phyloP scores from a whole-genome alignment of 2,888 invertebrate species.

The Melieria picta region DNA sequence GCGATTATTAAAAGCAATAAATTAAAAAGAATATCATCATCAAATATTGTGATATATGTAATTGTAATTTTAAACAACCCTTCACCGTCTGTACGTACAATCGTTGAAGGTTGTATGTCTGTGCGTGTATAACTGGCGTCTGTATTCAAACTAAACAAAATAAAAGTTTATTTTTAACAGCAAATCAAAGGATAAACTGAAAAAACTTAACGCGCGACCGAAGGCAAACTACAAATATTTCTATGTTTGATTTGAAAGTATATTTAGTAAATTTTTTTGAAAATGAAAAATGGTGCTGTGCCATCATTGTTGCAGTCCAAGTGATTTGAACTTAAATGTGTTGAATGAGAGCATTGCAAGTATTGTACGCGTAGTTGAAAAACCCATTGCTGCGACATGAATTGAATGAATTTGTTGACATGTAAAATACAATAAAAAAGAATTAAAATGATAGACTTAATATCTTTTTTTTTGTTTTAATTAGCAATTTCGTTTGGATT shows the following conservation, averaged over 20 bases:
- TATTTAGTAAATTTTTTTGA: too few relatives aligned
- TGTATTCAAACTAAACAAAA: too few relatives aligned
- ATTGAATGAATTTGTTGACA: slow-evolving; percentile 24
- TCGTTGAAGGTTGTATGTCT: too few relatives aligned
- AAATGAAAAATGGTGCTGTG: background rate
- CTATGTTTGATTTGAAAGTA: too few relatives aligned
- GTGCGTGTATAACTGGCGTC: too few relatives aligned
- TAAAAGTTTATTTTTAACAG: too few relatives aligned
- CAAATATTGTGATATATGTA: slow-evolving; percentile 45
- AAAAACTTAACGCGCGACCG: too few relatives aligned
- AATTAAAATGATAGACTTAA: slow-evolving; percentile 23
- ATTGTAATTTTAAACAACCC: slow-evolving; percentile 18
- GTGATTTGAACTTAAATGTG: background rate
- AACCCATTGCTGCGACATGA: background rate
- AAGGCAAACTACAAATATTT: too few relatives aligned
- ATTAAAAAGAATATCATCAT: slow-evolving; percentile 43
- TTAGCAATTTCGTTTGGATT: too few relatives aligned
- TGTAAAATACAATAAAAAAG: slow-evolving; percentile 1
- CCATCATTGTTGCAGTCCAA: background rate
- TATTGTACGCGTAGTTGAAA: slow-evolving; percentile 8
- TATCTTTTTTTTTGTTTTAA: background rate
- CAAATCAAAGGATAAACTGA: too few relatives aligned
- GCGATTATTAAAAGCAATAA: slow-evolving; percentile 29
- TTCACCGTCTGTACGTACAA: too few relatives aligned
- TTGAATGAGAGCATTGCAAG: background rate